Conservation (phyloP, 1,140 invertebrate species). For the Drosophila dunni region DNA sequence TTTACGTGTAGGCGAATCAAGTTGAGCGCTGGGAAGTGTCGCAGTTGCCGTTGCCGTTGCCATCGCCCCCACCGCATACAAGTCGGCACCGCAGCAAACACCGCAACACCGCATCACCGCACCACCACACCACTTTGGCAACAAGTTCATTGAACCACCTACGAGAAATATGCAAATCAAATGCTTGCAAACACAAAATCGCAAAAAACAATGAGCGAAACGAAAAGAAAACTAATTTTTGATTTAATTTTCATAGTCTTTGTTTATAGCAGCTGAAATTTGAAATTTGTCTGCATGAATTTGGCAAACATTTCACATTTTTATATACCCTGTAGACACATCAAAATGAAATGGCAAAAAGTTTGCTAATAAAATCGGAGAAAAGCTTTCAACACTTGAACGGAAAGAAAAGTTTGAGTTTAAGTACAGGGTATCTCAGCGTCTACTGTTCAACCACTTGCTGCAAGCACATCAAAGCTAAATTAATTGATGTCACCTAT, state of each 20-base stretch:
- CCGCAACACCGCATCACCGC: background rate
- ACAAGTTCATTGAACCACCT: slow-evolving; percentile 82
- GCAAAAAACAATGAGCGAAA: slow-evolving; percentile 57
- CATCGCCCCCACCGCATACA: slow-evolving; percentile 59
- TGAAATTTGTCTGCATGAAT: slow-evolving; percentile 43
- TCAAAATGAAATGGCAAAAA: too few species aligned
- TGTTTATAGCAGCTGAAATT: slow-evolving; percentile 52
- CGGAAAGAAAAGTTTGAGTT: too few species aligned
- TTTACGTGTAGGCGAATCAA: slow-evolving; percentile 73
- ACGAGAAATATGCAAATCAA: slow-evolving; percentile 81
- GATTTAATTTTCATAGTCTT: slow-evolving; percentile 68
- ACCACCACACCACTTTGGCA: slow-evolving; percentile 5
- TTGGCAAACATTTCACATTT: slow-evolving; percentile 37
- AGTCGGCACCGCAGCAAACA: slow-evolving; percentile 15
- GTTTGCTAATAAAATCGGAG: background rate
- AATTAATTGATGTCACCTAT: slow-evolving; percentile 66
- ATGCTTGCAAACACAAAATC: slow-evolving; percentile 52
- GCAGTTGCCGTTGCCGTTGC: slow-evolving; percentile 35
- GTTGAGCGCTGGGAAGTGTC: slow-evolving; percentile 65
- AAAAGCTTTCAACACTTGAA: background rate
- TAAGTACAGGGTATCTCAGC: background rate
- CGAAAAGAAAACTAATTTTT: slow-evolving; percentile 72
- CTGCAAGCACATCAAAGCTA: slow-evolving; percentile 55
- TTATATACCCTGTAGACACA: slow-evolving; percentile 11
- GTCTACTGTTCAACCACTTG: background rate